Evolutionary conservation across 1,140 invertebrate species (phyloP).

Genomic region (Hyles vespertilio): DNA sequence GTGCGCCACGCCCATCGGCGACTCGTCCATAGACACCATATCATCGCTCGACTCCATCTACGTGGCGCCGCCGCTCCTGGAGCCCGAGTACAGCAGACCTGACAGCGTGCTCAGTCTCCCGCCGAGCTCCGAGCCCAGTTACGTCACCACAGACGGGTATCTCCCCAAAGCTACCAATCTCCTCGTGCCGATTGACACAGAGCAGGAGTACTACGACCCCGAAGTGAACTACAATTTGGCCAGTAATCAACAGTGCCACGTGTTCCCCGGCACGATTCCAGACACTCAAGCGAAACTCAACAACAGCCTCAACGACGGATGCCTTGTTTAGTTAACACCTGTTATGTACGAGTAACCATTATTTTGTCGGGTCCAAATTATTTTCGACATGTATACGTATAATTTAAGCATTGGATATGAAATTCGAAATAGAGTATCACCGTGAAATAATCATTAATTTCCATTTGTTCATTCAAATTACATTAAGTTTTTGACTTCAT

Average conservation of each 20-base stretch:
- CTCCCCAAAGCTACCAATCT: conserved; percentile 63
- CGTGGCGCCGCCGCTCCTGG: conserved; percentile 47
- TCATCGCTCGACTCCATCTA: conserved; percentile 58
- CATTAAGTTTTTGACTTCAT: no score
- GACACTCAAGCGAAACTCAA: conserved; percentile 61
- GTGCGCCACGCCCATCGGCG: conserved; percentile 54
- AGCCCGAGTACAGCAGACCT: conserved; percentile 54
- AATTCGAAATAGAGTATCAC: conserved; percentile 61
- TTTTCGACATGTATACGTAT: conserved; percentile 62
- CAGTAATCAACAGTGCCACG: conserved; percentile 58
- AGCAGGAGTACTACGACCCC: conserved; percentile 63
- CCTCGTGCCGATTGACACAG: conserved; percentile 56
- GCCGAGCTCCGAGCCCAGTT: conserved; percentile 45
- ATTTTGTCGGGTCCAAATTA: conserved; percentile 58
- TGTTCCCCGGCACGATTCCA: conserved; percentile 47
- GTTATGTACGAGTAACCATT: conserved; percentile 13
- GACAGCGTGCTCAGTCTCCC: conserved; percentile 68
- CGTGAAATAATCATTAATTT: conserved; percentile 19
- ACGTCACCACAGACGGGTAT: conserved; percentile 59
- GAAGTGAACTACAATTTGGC: conserved; percentile 54
- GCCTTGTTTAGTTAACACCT: conserved; percentile 59
- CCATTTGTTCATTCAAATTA: conserved; percentile 5
- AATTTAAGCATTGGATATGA: conserved; percentile 45
- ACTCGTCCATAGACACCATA: conserved; percentile 59
- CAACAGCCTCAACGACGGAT: conserved; percentile 71